phyloP scores from a whole-genome alignment of 2,113 vertebrate genomes.

The Rousettus leschenaultii region DNA sequence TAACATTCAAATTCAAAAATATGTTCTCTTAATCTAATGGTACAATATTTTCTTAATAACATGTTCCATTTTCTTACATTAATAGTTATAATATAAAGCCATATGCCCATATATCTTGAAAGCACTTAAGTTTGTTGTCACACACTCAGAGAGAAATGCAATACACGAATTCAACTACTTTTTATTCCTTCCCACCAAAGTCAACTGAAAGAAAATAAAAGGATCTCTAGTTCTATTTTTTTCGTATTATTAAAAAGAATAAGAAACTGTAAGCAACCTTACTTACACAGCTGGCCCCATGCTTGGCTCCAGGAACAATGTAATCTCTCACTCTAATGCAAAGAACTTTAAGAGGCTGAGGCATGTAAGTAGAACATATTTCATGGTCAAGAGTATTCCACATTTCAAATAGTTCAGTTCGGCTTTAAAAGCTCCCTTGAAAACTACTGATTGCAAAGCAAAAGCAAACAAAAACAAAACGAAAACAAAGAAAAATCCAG shows the following conservation, averaged over 20 bases:
- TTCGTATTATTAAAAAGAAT: slow-evolving; percentile 10
- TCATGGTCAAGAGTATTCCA: slow-evolving; percentile 67
- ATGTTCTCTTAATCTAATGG: neutral
- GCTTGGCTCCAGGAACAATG: slow-evolving; percentile 72
- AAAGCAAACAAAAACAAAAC: neutral
- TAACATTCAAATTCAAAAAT: slow-evolving; percentile 51
- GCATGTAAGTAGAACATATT: slow-evolving; percentile 67
- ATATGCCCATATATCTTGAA: neutral
- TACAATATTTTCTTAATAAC: neutral
- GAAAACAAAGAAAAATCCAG: neutral
- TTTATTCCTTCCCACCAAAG: slow-evolving; percentile 48
- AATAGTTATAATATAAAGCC: neutral
- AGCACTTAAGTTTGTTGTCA: neutral
- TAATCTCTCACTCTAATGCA: slow-evolving; percentile 70
- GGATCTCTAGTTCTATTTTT: neutral
- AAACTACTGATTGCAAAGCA: slow-evolving; percentile 57
- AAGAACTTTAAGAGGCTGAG: slow-evolving; percentile 74
- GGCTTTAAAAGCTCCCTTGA: slow-evolving; percentile 58
- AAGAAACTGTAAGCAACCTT: slow-evolving; percentile 68
- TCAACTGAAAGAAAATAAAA: slow-evolving; percentile 43
- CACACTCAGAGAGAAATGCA: neutral
- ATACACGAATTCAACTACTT: neutral
- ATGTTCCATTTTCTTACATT: slow-evolving; percentile 21
- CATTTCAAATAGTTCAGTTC: slow-evolving; percentile 66
- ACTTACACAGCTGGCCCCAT: slow-evolving; percentile 76